Percentiles rank a stretch among this genome's conserved stretches.
Evolutionary conservation across 2,113 vertebrate genomes (phyloP).

Genomic region (Mus pahari): DNA sequence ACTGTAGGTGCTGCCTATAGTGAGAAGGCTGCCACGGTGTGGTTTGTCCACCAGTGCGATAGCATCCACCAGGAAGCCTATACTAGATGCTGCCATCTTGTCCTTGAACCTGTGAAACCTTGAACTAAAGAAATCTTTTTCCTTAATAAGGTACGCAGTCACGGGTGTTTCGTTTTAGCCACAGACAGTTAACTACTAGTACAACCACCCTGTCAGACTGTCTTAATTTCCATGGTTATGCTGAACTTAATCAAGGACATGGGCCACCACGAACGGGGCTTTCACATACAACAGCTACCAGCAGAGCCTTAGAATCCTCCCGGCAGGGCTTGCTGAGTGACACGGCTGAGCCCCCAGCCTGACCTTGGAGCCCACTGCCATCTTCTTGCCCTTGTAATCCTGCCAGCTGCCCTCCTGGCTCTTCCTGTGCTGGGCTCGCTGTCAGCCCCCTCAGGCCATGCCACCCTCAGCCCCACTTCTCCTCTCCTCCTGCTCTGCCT

Average conservation of each 20-base stretch:
- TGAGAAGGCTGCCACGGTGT: background rate
- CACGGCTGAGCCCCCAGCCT: background rate
- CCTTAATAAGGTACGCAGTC: background rate
- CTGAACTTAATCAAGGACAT: background rate
- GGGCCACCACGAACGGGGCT: background rate
- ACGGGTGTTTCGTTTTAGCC: background rate
- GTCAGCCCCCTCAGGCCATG: background rate
- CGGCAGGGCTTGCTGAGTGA: fast-evolving
- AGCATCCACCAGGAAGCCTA: background rate
- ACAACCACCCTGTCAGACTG: background rate
- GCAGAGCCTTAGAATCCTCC: fast-evolving
- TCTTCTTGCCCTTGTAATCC: background rate
- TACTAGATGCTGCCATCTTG: background rate
- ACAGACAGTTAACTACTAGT: background rate
- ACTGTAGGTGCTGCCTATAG: background rate
- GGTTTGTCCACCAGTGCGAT: background rate
- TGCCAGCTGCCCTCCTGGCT: background rate
- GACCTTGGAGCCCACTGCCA: background rate
- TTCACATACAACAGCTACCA: background rate
- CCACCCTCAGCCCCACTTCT: too few species aligned
- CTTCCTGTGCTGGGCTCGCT: background rate
- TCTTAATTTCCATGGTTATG: background rate
- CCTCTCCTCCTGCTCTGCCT: too few species aligned
- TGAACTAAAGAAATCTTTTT: background rate
- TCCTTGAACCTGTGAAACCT: background rate